phyloP scores from a whole-genome alignment of 2,797 vertebrate genomes.

The Octomys mimax region DNA sequence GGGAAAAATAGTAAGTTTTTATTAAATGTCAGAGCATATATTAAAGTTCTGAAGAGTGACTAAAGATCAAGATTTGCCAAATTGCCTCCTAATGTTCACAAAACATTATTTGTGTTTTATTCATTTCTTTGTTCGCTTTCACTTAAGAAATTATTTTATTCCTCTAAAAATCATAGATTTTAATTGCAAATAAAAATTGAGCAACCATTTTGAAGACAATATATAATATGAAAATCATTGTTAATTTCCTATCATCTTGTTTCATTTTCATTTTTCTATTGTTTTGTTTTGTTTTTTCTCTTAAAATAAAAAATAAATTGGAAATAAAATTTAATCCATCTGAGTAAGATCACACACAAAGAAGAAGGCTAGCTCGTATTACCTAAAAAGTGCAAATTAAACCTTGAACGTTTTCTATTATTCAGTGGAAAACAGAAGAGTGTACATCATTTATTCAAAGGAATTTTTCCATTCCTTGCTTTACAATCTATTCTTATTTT shows the following conservation, averaged over 20 bases:
- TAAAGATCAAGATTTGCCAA: neutral
- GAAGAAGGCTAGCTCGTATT: neutral
- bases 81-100: neutral
- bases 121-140: neutral
- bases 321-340: constrained; percentile 27
- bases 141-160: neutral
- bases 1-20: neutral
- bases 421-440: neutral
- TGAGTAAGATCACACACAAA: neutral
- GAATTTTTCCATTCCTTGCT: neutral
- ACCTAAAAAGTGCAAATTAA: neutral
- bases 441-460: neutral
- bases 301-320: neutral
- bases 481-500: neutral
- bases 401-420: neutral
- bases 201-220: too few relatives aligned
- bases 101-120: neutral
- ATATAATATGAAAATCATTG: too few relatives aligned
- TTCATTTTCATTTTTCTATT: too few relatives aligned
- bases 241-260: too few relatives aligned
- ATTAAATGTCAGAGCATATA: neutral
- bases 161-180: neutral
- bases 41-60: neutral
- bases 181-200: constrained; percentile 8
- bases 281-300: too few relatives aligned